Evolutionary conservation across 2,113 vertebrate genomes (phyloP).

Genomic region (Toxostoma redivivum): DNA sequence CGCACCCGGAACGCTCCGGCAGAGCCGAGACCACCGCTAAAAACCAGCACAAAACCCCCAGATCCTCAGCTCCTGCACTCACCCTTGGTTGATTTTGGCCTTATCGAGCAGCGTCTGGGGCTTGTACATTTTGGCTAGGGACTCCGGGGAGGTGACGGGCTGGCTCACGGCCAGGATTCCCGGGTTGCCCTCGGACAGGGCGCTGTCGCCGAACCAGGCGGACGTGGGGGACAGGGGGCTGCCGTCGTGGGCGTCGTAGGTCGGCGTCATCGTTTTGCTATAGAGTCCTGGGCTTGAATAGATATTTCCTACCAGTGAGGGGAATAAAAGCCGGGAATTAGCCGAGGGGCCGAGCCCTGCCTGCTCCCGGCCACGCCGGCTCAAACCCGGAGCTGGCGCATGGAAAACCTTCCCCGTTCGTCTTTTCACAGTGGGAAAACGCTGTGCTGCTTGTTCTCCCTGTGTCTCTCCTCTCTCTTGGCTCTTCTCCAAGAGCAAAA

Average conservation of each 20-base stretch:
- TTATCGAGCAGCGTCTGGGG: conserved; percentile 96
- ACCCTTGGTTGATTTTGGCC: conserved; percentile 99
- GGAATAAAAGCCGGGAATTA: conserved; percentile 21
- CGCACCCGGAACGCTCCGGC: neutral
- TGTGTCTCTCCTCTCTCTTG: neutral
- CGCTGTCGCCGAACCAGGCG: conserved; percentile 98
- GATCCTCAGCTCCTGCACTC: conserved; percentile 66
- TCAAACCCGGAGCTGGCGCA: neutral
- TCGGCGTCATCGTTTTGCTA: conserved; percentile 99
- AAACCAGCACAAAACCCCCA: neutral
- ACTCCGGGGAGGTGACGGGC: conserved; percentile 92
- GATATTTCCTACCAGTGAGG: conserved; percentile 86
- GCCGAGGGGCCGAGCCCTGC: neutral
- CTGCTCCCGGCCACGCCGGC: neutral
- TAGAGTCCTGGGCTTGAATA: conserved; percentile 98
- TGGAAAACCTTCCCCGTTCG: neutral
- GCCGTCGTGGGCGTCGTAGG: conserved; percentile 95
- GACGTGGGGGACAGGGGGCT: conserved; percentile 96
- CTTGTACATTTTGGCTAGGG: conserved; percentile 95
- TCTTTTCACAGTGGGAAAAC: neutral
- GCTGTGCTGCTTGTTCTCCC: neutral
- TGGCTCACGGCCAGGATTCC: conserved; percentile 97
- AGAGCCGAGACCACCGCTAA: neutral
- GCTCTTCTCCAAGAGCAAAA: conserved; percentile 8
- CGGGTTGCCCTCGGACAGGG: conserved; percentile 96